These are phyloP conservation scores for Crax fasciolata DNA, from an alignment of 2,797 vertebrate genomes.

Conservation along the genomic window DNA sequence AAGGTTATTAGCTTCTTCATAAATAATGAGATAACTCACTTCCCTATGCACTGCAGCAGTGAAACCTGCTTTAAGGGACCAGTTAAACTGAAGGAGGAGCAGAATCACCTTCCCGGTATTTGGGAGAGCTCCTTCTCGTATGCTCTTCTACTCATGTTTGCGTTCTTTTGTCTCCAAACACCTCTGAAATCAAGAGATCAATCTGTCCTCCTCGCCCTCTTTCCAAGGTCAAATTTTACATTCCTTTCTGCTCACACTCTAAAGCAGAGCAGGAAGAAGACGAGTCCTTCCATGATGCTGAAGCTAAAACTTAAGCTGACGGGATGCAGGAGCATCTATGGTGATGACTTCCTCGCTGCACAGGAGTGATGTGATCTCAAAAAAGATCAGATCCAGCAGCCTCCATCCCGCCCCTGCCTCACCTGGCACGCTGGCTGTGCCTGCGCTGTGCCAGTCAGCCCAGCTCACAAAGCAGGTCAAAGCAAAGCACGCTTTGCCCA, in stretches of 20 bases:
- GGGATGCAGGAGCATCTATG: neutral
- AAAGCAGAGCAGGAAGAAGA: neutral
- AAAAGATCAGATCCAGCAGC: neutral
- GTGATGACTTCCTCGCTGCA: neutral
- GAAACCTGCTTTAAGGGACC: constrained; percentile 21
- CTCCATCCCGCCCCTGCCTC: neutral
- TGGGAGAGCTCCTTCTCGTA: neutral
- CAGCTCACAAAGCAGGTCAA: neutral
- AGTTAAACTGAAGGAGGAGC: constrained; percentile 29
- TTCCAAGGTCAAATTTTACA: neutral
- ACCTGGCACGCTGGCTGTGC: neutral
- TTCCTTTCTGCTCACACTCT: neutral
- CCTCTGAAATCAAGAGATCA: neutral
- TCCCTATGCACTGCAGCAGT: neutral
- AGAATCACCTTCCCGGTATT: neutral
- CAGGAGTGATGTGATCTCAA: neutral
- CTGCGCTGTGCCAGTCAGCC: neutral
- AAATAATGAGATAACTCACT: constrained; percentile 47
- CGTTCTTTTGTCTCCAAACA: neutral
- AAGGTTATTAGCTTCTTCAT: constrained; percentile 29
- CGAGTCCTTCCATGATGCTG: fast-evolving
- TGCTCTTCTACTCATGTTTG: neutral
- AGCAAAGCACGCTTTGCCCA: neutral
- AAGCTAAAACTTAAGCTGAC: neutral
- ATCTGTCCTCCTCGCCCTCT: neutral